These are phyloP conservation scores for Phortica okadai DNA, from an alignment of 2,888 invertebrate species.

Conservation along the genomic window DNA sequence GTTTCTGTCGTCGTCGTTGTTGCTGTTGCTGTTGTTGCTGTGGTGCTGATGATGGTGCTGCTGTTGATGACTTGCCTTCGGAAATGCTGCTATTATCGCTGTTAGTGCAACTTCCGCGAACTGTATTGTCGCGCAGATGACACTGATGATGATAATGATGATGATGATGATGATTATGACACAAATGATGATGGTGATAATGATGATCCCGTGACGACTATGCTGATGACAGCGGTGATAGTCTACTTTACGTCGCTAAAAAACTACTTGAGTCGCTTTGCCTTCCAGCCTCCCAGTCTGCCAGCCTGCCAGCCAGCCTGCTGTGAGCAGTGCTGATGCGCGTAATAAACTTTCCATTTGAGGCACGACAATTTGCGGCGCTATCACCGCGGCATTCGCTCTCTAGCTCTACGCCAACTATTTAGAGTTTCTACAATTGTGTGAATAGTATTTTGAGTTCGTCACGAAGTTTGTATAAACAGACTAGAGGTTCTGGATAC, in stretches of 20 bases:
- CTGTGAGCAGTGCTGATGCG: constrained; percentile 18
- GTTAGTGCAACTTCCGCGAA: constrained; percentile 31
- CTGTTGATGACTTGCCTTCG: constrained; percentile 15
- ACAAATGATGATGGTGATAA: not conserved
- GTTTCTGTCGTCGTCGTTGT: not conserved
- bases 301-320: constrained; percentile 5
- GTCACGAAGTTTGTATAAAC: no score
- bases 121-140: constrained; percentile 2
- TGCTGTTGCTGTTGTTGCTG: not conserved
- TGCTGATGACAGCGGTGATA: constrained; percentile 12
- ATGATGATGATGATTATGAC: not conserved
- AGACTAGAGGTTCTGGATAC: no score
- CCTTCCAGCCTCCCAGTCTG: not conserved
- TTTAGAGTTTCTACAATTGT: no score
- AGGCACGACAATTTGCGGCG: constrained; percentile 19
- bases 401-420: not conserved
- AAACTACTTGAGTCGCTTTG: constrained; percentile 18
- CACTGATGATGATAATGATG: constrained; percentile 1
- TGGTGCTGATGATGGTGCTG: constrained; percentile 32
- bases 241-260: not conserved
- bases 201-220: constrained; percentile 17
- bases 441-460: no score
- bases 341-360: constrained; percentile 30
- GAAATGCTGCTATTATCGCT: constrained; percentile 37
- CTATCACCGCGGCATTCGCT: not conserved